Base-by-base conservation (phyloP, 2,113 vertebrate genomes). In the Phrynosoma blainvillii region DNA sequence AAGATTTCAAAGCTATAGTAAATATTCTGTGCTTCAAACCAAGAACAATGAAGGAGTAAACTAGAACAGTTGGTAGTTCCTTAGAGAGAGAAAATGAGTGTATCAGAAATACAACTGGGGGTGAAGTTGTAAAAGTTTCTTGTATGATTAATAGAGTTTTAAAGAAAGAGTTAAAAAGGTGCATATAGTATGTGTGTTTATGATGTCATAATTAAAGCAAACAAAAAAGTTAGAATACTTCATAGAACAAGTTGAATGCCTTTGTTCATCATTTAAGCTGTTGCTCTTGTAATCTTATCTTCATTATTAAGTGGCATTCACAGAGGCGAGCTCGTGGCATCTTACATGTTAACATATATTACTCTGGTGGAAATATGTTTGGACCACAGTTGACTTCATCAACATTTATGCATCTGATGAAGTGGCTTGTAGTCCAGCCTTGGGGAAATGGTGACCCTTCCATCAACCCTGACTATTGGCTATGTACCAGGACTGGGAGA, bases 11-110 rank as follows among this genome's bases (percentile, higher is more conserved):
- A 87, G 89, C 21, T 27, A 89, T 92, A 91, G 92, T 92, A 95
- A 95, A 96, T 89, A 92, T 95, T 93, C 91, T 91, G 89, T 83
- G 52, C 62, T 94, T 93, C 91, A 95, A 94, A 95, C 88, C 76
- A 89, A 90, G 92, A 96, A 96, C 95, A 95, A 92, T 92, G 94
- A 93, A 93, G 85, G 88, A 92, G 87, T 96, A 95, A 42, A 95
- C 95, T 96, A 93, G 87, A 95, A 93, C 96, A 96, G 96, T 96
- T 96, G 96, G 94, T 79, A 93, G 75, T 40, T 62, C 74, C 89
- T 95, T 90, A 88, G 82, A 94, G 68, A 21, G 74, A 23, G 68
- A 90, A 36, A 93, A 79, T 83, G 86, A 78, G 90, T 93, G 92
- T 85, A 92, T 52, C 89, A 93, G 88, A 95, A 95, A 93, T 95